These are phyloP conservation scores for Scomber scombrus DNA, from an alignment of 2,113 vertebrate species.

Conservation along the genomic window DNA sequence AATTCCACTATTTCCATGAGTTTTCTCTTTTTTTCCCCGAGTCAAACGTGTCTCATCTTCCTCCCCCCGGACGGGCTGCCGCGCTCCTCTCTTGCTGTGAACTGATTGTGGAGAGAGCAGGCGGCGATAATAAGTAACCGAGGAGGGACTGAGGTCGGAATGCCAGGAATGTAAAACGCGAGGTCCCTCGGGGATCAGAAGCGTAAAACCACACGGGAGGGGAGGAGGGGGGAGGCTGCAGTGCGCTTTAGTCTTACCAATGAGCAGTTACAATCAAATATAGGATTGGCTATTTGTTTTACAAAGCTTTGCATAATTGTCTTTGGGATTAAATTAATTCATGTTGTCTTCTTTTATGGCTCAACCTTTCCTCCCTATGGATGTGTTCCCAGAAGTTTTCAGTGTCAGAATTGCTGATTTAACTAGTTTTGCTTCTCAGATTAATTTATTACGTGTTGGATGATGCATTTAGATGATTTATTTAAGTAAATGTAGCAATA, in stretches of 20 bases:
- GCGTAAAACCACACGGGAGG: constrained; percentile 77
- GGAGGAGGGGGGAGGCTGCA: constrained; percentile 29
- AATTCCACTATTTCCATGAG: constrained; percentile 57
- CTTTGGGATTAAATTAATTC: neutral
- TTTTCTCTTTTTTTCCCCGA: constrained; percentile 1
- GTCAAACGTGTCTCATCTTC: constrained; percentile 64
- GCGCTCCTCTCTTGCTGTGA: constrained; percentile 66
- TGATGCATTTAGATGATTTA: neutral
- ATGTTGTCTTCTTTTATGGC: neutral
- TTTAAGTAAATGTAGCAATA: too few relatives aligned
- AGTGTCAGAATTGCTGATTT: neutral
- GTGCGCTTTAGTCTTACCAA: constrained; percentile 45
- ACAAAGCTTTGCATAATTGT: constrained; percentile 1
- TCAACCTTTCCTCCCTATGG: neutral
- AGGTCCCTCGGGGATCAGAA: constrained; percentile 89
- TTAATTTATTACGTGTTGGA: neutral
- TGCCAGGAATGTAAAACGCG: constrained; percentile 95
- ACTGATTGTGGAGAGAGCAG: constrained; percentile 75
- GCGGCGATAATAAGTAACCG: constrained; percentile 88
- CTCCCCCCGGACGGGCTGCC: constrained; percentile 38
- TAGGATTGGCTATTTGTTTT: neutral
- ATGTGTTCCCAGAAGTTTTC: neutral
- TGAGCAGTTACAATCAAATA: constrained; percentile 21
- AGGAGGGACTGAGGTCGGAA: constrained; percentile 89
- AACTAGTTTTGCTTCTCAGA: neutral